phyloP scores from a whole-genome alignment of 2,113 vertebrate species.

The Echinops telfairi region DNA sequence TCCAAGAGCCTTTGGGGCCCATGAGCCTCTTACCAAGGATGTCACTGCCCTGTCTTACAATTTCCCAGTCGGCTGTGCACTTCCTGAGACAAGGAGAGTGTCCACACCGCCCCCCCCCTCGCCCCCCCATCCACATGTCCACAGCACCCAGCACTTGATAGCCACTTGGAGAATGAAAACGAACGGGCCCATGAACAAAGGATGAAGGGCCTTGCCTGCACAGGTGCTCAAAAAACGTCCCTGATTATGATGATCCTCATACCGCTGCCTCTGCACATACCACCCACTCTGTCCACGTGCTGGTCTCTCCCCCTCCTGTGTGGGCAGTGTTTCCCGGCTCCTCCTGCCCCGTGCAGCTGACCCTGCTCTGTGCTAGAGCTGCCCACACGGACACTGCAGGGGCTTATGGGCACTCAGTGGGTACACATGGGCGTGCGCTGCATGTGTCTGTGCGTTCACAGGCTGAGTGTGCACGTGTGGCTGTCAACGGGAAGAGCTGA shows the following conservation, averaged over 20 bases:
- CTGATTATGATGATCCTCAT: not conserved
- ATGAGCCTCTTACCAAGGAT: not conserved
- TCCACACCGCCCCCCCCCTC: no score
- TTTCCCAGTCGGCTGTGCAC: not conserved
- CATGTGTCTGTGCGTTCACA: no score
- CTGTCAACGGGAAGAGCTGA: not conserved
- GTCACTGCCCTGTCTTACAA: not conserved
- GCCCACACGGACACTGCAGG: not conserved
- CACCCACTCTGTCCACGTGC: not conserved
- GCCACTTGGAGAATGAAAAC: conserved; percentile 16
- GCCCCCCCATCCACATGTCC: not conserved
- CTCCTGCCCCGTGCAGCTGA: not conserved
- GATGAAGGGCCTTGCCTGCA: no score
- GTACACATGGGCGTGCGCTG: not conserved
- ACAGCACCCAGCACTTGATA: not conserved
- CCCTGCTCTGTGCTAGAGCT: not conserved
- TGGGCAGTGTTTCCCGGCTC: not conserved
- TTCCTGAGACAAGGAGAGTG: conserved; percentile 12
- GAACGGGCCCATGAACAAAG: not conserved
- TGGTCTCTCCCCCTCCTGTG: not conserved
- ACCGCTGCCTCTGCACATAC: not conserved
- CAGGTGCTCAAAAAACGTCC: not conserved
- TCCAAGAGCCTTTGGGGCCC: not conserved
- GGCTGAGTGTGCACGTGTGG: not conserved
- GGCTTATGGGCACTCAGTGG: not conserved